Percentiles rank a stretch among this genome's conserved stretches.
Evolutionary conservation across 2,888 invertebrate species (phyloP).

Genomic region (Parelbella ahira): DNA sequence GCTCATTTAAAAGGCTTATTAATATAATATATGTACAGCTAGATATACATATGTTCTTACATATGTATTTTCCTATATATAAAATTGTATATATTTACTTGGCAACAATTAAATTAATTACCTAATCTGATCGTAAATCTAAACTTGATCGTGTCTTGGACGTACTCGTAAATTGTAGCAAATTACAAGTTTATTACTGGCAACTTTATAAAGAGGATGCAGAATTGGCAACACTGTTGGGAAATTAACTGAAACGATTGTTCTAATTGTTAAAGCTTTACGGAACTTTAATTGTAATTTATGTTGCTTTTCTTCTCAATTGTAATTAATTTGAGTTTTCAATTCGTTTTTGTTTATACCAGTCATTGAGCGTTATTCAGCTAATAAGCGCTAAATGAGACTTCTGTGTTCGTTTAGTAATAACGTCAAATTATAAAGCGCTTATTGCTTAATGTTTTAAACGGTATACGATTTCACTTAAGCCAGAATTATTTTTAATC

Average conservation of each 20-base stretch:
- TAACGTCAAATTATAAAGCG: too few species aligned
- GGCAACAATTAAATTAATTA: too few species aligned
- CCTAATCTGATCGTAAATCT: background rate
- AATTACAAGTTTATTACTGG: constrained; percentile 20
- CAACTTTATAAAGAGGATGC: constrained; percentile 9
- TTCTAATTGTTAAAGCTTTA: constrained; percentile 19
- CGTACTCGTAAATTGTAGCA: constrained; percentile 7
- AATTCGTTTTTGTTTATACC: constrained; percentile 16
- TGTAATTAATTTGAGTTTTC: constrained; percentile 18
- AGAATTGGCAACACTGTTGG: constrained; percentile 8
- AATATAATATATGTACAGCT: too few species aligned
- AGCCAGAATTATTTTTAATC: too few species aligned
- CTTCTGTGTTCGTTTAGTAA: too few species aligned
- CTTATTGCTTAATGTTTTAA: too few species aligned
- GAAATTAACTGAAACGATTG: constrained; percentile 20
- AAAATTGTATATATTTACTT: too few species aligned
- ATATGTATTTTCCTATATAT: too few species aligned
- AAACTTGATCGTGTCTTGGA: constrained; percentile 16
- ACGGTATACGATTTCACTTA: too few species aligned
- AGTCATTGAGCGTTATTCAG: constrained; percentile 12
- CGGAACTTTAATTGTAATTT: constrained; percentile 20
- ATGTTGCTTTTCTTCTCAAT: constrained; percentile 23
- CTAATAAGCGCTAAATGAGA: too few species aligned
- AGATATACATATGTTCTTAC: too few species aligned
- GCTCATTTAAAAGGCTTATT: too few species aligned